phyloP scores from a whole-genome alignment of 2,113 vertebrate genomes.

The Sylvilagus bachmani region DNA sequence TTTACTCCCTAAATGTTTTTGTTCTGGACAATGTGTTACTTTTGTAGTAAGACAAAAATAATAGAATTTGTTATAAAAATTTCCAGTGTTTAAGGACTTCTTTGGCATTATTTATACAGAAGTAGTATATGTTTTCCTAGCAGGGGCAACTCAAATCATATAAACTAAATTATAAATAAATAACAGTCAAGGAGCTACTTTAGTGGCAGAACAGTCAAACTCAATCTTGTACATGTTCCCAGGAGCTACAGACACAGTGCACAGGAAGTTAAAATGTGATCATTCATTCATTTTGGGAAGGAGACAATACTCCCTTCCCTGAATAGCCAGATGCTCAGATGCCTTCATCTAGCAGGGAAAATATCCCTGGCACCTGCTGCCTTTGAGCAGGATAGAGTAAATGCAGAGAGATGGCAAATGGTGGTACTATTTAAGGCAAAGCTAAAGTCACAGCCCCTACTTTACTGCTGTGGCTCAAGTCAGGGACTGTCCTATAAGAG shows the following conservation, averaged over 20 bases:
- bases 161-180: neutral
- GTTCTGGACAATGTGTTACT: neutral
- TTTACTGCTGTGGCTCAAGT: neutral
- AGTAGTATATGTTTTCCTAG: neutral
- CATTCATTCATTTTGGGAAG: neutral
- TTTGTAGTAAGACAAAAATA: neutral
- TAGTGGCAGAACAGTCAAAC: neutral
- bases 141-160: neutral
- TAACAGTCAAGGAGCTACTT: neutral
- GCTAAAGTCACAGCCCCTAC: neutral
- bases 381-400: neutral
- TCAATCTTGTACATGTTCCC: neutral
- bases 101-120: neutral
- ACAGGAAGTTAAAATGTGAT: neutral
- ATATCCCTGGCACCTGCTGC: neutral
- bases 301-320: neutral
- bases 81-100: neutral
- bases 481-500: neutral
- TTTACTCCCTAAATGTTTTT: neutral
- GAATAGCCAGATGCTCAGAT: neutral
- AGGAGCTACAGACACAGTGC: neutral
- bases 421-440: neutral
- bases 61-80: conserved; percentile 9
- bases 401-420: neutral
- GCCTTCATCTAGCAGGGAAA: neutral